Conservation (phyloP, 2,888 invertebrate genomes). For the Drosophila paracracens region DNA sequence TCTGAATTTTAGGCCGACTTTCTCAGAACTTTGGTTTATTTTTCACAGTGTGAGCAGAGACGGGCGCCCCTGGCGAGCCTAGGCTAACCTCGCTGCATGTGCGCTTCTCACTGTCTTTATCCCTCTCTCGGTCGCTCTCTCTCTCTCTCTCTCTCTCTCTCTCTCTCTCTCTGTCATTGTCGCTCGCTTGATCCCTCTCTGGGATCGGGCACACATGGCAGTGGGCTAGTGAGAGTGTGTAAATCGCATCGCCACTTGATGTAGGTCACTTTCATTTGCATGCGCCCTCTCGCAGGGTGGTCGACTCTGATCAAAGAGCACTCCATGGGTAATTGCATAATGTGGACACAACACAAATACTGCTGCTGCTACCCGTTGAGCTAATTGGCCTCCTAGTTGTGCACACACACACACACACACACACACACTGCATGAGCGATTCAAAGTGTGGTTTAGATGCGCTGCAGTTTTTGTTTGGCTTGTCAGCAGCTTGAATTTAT, state of each 20-base stretch:
- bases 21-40: background rate
- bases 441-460: constrained; percentile 21
- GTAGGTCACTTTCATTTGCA: constrained; percentile 78
- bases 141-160: background rate
- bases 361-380: constrained; percentile 47
- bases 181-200: constrained; percentile 28
- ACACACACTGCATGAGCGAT: constrained; percentile 4
- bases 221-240: constrained; percentile 24
- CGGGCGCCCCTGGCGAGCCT: constrained; percentile 42
- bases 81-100: constrained; percentile 49
- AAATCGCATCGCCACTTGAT: constrained; percentile 67
- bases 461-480: constrained; percentile 47
- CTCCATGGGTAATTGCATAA: constrained; percentile 70
- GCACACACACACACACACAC: constrained; percentile 10
- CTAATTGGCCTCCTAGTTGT: constrained; percentile 51
- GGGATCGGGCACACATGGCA: constrained; percentile 26
- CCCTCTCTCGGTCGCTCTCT: constrained; percentile 1
- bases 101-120: constrained; percentile 6
- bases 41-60: constrained; percentile 8
- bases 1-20: background rate
- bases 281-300: constrained; percentile 63
- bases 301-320: constrained; percentile 66
- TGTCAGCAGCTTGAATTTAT: constrained; percentile 67
- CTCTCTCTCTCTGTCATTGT: background rate
- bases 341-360: constrained; percentile 65